Conservation (phyloP, 2,888 invertebrate genomes). For the Leucoma salicis region DNA sequence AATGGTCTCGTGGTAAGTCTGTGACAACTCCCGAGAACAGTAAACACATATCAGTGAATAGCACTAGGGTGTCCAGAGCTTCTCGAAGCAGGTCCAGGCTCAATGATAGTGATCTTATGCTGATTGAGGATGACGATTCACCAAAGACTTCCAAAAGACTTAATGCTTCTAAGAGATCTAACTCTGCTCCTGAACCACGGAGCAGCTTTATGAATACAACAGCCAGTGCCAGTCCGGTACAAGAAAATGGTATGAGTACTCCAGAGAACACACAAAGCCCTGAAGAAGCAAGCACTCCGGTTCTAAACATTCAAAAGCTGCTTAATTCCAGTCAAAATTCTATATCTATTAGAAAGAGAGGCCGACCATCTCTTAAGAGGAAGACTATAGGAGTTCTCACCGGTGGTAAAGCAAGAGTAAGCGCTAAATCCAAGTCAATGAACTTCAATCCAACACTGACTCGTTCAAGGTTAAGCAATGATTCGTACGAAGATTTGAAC, state of each 20-base stretch:
- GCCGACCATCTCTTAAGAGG: conserved; percentile 26
- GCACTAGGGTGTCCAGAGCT: conserved; percentile 43
- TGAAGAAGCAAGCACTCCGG: conserved; percentile 56
- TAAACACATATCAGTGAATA: conserved; percentile 43
- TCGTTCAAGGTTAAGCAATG: conserved; percentile 35
- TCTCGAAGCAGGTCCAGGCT: conserved; percentile 51
- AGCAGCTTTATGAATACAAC: neutral
- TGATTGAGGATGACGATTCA: conserved; percentile 43
- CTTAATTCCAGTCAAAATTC: conserved; percentile 51
- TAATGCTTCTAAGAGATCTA: conserved; percentile 19
- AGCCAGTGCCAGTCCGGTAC: conserved; percentile 8
- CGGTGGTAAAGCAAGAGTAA: conserved; percentile 26
- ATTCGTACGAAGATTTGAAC: conserved; percentile 36
- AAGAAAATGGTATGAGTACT: conserved; percentile 43
- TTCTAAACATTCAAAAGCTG: conserved; percentile 60
- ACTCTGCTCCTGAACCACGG: neutral
- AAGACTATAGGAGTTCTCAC: conserved; percentile 48
- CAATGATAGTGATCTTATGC: conserved; percentile 50
- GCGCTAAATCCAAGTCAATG: conserved; percentile 44
- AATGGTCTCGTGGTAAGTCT: conserved; percentile 37
- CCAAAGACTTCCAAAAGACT: conserved; percentile 42
- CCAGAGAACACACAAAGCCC: conserved; percentile 56
- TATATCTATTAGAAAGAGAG: conserved; percentile 19
- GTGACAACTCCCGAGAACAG: conserved; percentile 47
- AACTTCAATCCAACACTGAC: conserved; percentile 32